A percentile compares a stretch with the other conserved stretches of the same genome.
phyloP scores from a whole-genome alignment of 2,113 vertebrate species.

The Rousettus leschenaultii region DNA sequence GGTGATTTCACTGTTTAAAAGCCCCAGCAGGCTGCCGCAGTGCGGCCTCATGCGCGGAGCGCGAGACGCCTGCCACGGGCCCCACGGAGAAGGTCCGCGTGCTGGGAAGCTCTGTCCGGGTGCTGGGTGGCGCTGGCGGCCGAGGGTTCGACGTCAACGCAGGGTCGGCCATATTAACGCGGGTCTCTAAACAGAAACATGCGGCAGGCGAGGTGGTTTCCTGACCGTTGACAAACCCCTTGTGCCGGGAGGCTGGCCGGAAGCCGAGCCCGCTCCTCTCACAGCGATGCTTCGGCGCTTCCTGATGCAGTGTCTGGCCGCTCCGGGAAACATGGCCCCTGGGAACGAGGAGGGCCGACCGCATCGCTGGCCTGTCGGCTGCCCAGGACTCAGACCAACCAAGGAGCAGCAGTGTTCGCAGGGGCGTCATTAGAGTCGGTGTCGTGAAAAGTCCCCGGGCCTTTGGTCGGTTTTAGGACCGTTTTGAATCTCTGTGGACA shows the following conservation, averaged over 20 bases:
- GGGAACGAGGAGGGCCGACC: rapidly evolving
- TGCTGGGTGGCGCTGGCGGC: background rate
- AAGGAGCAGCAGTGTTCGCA: background rate
- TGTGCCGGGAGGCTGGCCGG: background rate
- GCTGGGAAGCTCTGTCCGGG: too few species aligned
- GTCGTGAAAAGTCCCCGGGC: rapidly evolving
- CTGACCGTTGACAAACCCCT: rapidly evolving
- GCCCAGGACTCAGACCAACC: background rate
- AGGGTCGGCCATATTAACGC: rapidly evolving
- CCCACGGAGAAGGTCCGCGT: rapidly evolving
- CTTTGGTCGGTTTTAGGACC: background rate
- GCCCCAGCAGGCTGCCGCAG: too few species aligned
- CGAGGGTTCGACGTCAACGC: rapidly evolving
- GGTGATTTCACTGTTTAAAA: background rate
- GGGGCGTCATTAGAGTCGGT: rapidly evolving
- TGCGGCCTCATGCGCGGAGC: rapidly evolving
- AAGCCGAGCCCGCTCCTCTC: background rate
- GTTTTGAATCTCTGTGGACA: background rate
- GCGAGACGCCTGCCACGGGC: rapidly evolving
- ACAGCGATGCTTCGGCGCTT: rapidly evolving
- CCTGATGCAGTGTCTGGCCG: background rate
- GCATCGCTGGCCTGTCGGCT: rapidly evolving
- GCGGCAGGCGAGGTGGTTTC: background rate
- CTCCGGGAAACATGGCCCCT: rapidly evolving
- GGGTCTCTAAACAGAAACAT: background rate